Evolutionary conservation across 2,113 vertebrate species (phyloP), one percentile per base, ranked within the genome.

Genomic region (Lepisosteus oculatus): DNA sequence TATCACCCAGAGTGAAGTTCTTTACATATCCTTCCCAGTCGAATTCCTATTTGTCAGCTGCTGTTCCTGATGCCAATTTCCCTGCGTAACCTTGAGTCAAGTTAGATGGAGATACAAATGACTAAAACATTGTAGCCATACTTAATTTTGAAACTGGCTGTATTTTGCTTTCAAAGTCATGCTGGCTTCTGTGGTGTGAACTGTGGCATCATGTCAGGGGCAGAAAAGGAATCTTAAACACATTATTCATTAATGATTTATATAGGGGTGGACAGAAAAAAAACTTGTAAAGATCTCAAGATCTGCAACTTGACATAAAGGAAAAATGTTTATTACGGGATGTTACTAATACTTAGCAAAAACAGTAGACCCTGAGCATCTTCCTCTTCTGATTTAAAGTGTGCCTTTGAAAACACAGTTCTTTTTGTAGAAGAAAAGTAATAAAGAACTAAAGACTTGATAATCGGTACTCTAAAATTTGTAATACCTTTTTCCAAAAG

Each of bases 1-100:
- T 66, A 44, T n/a, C 47, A 14, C 43, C 45, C 64, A 47, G 42
- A 66, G 64, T 45, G 13, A 47, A 66, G 64, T 47, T 66, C n/a
- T 11, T 43, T 11, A 43, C 2, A 64, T 11, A 41, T 6, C 12
- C 42, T n/a, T 47, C n/a, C 41, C 3, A 43, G 3, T 45, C 41
- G 43, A 4, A 63, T 29, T 29, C 15, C n/a, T 8, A 29, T 66
- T 0, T 15, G 14, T 6, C 9, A 3, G 64, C 6, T 44, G 8
- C 43, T 13, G 3, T 47, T 44, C n/a, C 14, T n/a, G 5, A 9
- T 14, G 7, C 43, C 43, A 13, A 65, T 9, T 51, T 51, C 47
- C 9, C 5, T 51, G 9, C 47, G 9, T 51, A 14, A 45, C 4
- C 9, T 43, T 66, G 43, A 66, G 43, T 6, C 44, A 7, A 8